These are phyloP conservation scores for Sebastes trivittatus DNA, from an alignment of 2,797 vertebrate genomes.

Conservation along the genomic window DNA sequence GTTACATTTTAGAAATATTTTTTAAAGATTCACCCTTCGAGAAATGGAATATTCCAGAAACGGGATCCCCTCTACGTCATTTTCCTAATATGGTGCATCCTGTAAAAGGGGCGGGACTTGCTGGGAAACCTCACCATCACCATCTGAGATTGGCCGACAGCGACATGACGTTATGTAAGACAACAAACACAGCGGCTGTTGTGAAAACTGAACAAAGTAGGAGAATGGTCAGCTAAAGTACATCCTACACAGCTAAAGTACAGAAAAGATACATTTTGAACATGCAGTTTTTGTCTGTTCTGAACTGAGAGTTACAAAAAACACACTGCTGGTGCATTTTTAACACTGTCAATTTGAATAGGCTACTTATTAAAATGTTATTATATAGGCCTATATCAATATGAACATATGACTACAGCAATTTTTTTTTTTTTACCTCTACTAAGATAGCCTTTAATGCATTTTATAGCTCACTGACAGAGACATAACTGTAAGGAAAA, in stretches of 20 bases:
- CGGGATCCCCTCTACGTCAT: constrained; percentile 95
- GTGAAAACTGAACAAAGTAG: constrained; percentile 58
- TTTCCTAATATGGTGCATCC: constrained; percentile 98
- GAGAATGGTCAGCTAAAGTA: constrained; percentile 46
- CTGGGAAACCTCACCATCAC: constrained; percentile 75
- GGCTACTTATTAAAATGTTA: background rate
- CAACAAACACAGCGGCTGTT: constrained; percentile 72
- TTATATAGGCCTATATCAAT: background rate
- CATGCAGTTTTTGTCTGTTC: background rate
- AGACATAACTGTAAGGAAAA: background rate
- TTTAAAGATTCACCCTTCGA: background rate
- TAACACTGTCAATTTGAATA: background rate
- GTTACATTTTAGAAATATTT: background rate
- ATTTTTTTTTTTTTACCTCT: background rate
- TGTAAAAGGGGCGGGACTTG: constrained; percentile 84
- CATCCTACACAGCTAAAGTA: constrained; percentile 27
- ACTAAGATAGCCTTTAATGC: background rate
- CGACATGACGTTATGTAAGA: constrained; percentile 73
- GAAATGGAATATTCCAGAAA: constrained; percentile 77
- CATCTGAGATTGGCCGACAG: constrained; percentile 55
- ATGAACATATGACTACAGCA: background rate
- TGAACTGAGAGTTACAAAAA: background rate
- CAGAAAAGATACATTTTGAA: constrained; percentile 21
- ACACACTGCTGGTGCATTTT: background rate
- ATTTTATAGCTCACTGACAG: background rate